phyloP scores from a whole-genome alignment of 2,797 vertebrate species.

The Phataginus tricuspis region DNA sequence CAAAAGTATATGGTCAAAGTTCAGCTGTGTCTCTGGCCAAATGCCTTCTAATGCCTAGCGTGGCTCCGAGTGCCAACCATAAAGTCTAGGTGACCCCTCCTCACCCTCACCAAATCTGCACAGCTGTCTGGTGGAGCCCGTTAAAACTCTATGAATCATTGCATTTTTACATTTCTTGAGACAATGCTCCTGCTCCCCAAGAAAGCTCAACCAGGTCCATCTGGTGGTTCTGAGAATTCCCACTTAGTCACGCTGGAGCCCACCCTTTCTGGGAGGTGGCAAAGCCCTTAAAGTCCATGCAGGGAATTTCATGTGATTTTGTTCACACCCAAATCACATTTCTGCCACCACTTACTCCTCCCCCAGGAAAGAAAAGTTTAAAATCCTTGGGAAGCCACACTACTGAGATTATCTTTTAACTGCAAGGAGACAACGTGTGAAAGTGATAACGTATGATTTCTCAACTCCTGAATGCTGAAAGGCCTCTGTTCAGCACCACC shows the following conservation, averaged over 20 bases:
- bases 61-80: not conserved
- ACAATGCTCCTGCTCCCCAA: not conserved
- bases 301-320: not conserved
- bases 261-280: not conserved
- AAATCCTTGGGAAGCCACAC: slow-evolving; percentile 45
- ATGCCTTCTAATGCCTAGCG: not conserved
- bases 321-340: slow-evolving; percentile 23
- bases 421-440: slow-evolving; percentile 61
- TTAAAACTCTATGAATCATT: not conserved
- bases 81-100: not conserved
- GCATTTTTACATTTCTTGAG: slow-evolving; percentile 22
- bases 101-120: not conserved
- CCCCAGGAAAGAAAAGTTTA: slow-evolving; percentile 16
- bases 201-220: not conserved
- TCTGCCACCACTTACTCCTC: slow-evolving; percentile 10
- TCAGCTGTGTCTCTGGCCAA: not conserved
- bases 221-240: not conserved
- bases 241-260: not conserved
- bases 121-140: not conserved
- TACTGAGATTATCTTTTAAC: slow-evolving; percentile 58
- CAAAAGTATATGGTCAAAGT: not conserved
- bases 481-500: slow-evolving; percentile 10
- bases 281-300: not conserved
- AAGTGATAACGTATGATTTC: slow-evolving; percentile 50
- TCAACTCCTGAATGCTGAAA: not conserved